A percentile compares a stretch with the other conserved stretches of the same genome.
Conservation (phyloP, 2,113 vertebrate species). For the Pyrgilauda ruficollis region DNA sequence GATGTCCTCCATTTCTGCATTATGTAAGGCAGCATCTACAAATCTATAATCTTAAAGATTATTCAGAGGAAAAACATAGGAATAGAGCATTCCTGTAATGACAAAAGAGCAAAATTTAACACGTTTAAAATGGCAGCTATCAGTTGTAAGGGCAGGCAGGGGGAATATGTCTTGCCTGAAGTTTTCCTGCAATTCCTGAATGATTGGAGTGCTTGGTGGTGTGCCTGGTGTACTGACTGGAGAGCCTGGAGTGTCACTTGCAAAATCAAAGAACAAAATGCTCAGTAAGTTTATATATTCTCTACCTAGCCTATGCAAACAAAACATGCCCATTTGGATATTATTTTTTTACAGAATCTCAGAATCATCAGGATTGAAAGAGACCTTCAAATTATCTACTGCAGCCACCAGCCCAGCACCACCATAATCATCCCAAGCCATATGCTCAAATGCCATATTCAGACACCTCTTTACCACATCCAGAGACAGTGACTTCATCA, state of each 20-base stretch:
- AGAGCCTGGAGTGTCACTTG: neutral
- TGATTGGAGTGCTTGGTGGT: neutral
- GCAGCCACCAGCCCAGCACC: neutral
- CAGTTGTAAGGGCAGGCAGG: accelerated
- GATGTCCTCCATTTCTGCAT: neutral
- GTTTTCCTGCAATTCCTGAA: neutral
- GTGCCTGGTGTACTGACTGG: neutral
- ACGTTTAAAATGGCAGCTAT: neutral
- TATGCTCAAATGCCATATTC: neutral
- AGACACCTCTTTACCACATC: neutral
- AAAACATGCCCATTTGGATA: neutral
- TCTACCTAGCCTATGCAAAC: neutral
- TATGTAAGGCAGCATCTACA: neutral
- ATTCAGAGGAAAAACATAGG: neutral
- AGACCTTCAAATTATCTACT: neutral
- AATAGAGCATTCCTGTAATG: neutral
- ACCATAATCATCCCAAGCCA: neutral
- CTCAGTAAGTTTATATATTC: neutral
- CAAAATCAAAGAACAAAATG: neutral
- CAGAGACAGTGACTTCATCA: neutral
- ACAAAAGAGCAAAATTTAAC: neutral
- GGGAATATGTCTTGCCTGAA: neutral
- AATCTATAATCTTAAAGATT: neutral
- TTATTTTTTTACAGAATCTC: neutral
- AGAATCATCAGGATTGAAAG: neutral